Evolutionary conservation across 2,888 invertebrate species (phyloP).

Genomic region (Seira ritae): DNA sequence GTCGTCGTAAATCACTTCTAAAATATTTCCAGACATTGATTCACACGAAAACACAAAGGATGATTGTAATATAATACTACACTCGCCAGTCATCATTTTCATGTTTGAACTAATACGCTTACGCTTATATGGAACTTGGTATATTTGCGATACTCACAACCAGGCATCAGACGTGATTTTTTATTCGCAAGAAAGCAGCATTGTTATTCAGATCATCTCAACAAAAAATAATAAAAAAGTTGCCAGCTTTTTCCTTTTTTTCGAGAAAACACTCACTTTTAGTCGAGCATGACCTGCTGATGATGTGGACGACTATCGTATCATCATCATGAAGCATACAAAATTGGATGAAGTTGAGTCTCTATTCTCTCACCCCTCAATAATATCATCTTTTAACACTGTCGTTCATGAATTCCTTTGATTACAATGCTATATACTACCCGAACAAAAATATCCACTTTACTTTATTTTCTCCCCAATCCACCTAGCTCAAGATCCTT

Average conservation of each 20-base stretch:
- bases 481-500: background rate
- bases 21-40: slow-evolving; percentile 33
- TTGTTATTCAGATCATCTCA: background rate
- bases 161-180: too few relatives aligned
- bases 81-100: too few relatives aligned
- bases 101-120: too few relatives aligned
- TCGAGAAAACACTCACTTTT: background rate
- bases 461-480: background rate
- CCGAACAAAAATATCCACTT: background rate
- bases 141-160: too few relatives aligned
- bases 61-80: slow-evolving; percentile 12
- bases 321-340: background rate
- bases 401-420: background rate
- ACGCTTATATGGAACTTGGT: too few relatives aligned
- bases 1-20: slow-evolving; percentile 34
- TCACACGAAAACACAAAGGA: slow-evolving; percentile 23
- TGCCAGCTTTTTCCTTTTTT: slow-evolving; percentile 19
- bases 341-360: slow-evolving; percentile 36
- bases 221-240: background rate
- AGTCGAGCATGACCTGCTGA: slow-evolving; percentile 33
- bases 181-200: background rate
- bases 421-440: background rate
- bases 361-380: slow-evolving; percentile 19
- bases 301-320: slow-evolving; percentile 25
- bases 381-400: background rate